Conservation (phyloP, 2,797 vertebrate species). For the Poeciliopsis infans region DNA sequence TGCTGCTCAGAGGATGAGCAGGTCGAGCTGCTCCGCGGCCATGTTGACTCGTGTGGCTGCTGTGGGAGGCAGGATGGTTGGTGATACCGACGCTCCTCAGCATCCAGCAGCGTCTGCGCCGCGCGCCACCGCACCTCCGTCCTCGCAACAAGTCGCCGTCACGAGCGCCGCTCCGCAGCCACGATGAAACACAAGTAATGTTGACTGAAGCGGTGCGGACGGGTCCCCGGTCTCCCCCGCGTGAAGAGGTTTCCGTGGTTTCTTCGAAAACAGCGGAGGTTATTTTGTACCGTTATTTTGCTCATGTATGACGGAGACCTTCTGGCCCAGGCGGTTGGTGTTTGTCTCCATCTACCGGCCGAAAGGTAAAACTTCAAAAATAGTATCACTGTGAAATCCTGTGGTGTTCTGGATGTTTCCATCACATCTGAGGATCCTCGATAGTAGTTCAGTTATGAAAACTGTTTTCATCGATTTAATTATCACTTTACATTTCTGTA, state of each 20-base stretch:
- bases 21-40: conserved; percentile 56
- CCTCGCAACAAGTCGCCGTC: conserved; percentile 59
- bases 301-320: not conserved
- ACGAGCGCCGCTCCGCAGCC: not conserved
- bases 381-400: not conserved
- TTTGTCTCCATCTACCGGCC: conserved; percentile 42
- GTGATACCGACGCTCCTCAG: conserved; percentile 26
- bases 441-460: not conserved
- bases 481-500: not conserved
- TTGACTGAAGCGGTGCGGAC: not conserved
- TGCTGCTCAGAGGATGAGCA: conserved; percentile 33
- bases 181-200: not conserved
- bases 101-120: conserved; percentile 42
- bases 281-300: conserved; percentile 9
- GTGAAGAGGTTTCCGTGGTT: not conserved
- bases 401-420: conserved; percentile 3
- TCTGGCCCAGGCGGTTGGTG: not conserved
- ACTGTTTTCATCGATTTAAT: not conserved
- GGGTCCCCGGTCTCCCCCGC: not conserved
- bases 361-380: not conserved
- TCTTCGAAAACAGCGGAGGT: not conserved
- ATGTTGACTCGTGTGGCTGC: conserved; percentile 59
- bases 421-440: not conserved
- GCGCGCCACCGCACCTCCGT: conserved; percentile 15
- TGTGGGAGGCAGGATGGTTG: conserved; percentile 32